Evolutionary conservation across 2,888 invertebrate species (phyloP).

Genomic region (Lapara coniferarum): DNA sequence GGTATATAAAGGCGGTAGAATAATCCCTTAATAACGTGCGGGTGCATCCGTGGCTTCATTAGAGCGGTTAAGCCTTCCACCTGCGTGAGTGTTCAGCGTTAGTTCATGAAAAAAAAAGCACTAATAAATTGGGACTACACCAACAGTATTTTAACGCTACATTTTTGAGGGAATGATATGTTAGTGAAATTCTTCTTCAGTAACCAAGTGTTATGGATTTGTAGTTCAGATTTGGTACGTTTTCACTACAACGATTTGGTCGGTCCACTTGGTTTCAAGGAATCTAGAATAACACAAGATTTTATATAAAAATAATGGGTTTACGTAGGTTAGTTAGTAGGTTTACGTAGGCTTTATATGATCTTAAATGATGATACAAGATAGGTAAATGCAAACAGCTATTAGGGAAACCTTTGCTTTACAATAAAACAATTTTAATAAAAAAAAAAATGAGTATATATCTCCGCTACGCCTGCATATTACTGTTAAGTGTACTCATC

Average conservation of each 20-base stretch:
- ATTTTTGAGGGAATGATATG: not conserved
- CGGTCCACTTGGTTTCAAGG: no score
- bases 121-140: slow-evolving; percentile 14
- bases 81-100: slow-evolving; percentile 37
- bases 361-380: no score
- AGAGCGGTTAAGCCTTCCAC: slow-evolving; percentile 51
- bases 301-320: no score
- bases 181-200: not conserved
- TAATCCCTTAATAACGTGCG: slow-evolving; percentile 67
- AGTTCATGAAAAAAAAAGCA: slow-evolving; percentile 28
- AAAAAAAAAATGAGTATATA: no score
- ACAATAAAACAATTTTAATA: no score
- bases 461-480: no score
- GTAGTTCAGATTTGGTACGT: not conserved
- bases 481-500: slow-evolving; percentile 43
- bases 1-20: slow-evolving; percentile 52
- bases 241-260: no score
- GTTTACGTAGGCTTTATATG: no score
- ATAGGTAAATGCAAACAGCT: no score
- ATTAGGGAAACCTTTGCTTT: no score
- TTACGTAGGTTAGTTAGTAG: no score
- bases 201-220: not conserved
- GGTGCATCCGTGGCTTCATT: slow-evolving; percentile 62
- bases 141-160: not conserved
- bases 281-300: no score